Conservation (phyloP, 2,797 vertebrate genomes). For the Lagodon rhomboides region DNA sequence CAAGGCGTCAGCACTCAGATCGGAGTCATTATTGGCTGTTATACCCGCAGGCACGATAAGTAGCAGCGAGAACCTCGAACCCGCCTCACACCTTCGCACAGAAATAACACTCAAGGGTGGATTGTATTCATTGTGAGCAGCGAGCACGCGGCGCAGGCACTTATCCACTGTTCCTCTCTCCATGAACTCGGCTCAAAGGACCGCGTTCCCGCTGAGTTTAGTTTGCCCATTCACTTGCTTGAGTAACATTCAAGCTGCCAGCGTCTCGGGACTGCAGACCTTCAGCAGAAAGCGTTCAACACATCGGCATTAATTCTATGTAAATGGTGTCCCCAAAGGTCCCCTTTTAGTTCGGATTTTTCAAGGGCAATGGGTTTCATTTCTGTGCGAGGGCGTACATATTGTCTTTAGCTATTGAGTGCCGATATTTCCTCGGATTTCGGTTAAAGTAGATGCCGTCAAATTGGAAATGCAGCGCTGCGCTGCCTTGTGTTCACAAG, state of each 20-base stretch:
- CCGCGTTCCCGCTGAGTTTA: slow-evolving; percentile 38
- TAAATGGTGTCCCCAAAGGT: slow-evolving; percentile 28
- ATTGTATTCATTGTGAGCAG: slow-evolving; percentile 27
- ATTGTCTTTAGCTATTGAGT: background rate
- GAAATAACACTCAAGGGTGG: slow-evolving; percentile 22
- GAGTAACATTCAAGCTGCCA: slow-evolving; percentile 21
- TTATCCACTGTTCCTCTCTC: slow-evolving; percentile 37
- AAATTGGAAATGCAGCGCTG: background rate
- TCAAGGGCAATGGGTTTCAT: slow-evolving; percentile 13
- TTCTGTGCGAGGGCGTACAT: slow-evolving; percentile 2
- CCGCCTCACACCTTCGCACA: slow-evolving; percentile 13
- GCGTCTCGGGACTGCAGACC: background rate
- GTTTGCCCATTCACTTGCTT: slow-evolving; percentile 41
- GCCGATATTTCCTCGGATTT: slow-evolving; percentile 8
- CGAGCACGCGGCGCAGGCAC: slow-evolving; percentile 28
- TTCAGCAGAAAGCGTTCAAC: slow-evolving; percentile 23
- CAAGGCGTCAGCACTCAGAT: slow-evolving; percentile 28
- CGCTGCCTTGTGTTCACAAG: background rate
- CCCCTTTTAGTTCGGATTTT: slow-evolving; percentile 7
- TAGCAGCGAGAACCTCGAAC: slow-evolving; percentile 24
- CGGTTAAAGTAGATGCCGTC: background rate
- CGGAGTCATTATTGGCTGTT: slow-evolving; percentile 15
- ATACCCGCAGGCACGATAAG: slow-evolving; percentile 28
- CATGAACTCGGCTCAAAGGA: slow-evolving; percentile 32
- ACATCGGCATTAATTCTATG: background rate